Evolutionary conservation across 2,797 vertebrate species (phyloP).

Genomic region (Liasis olivaceus): DNA sequence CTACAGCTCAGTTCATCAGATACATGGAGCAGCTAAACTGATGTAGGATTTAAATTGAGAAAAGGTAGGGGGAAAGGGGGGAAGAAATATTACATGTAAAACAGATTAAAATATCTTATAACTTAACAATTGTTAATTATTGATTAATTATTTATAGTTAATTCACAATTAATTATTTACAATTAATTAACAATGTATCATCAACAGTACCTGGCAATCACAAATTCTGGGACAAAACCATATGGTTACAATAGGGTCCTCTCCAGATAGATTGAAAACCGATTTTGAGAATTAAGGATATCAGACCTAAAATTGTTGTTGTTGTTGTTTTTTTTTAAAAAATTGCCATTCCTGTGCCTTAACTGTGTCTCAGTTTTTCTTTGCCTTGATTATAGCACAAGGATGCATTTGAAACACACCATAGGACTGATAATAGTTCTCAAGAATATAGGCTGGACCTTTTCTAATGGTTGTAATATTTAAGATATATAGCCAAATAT

Average conservation of each 20-base stretch:
- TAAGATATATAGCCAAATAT: background rate
- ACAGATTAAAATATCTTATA: too few relatives aligned
- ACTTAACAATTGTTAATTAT: too few relatives aligned
- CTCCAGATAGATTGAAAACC: background rate
- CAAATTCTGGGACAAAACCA: too few relatives aligned
- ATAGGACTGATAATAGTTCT: background rate
- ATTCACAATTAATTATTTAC: too few relatives aligned
- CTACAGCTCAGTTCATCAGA: too few relatives aligned
- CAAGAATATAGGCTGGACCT: background rate
- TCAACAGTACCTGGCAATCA: too few relatives aligned
- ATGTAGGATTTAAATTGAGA: too few relatives aligned
- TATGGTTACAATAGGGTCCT: background rate
- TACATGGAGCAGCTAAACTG: too few relatives aligned
- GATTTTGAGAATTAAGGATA: background rate
- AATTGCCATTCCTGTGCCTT: background rate
- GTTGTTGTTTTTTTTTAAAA: background rate
- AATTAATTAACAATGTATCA: too few relatives aligned
- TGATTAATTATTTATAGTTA: too few relatives aligned
- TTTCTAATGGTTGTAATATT: background rate
- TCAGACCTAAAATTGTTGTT: background rate
- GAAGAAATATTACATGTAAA: too few relatives aligned
- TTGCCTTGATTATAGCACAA: background rate
- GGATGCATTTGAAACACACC: background rate
- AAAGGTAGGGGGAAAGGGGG: too few relatives aligned
- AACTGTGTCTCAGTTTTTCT: background rate